Conservation (phyloP, 1,140 invertebrate genomes). For the Drosophila kurseongensis region DNA sequence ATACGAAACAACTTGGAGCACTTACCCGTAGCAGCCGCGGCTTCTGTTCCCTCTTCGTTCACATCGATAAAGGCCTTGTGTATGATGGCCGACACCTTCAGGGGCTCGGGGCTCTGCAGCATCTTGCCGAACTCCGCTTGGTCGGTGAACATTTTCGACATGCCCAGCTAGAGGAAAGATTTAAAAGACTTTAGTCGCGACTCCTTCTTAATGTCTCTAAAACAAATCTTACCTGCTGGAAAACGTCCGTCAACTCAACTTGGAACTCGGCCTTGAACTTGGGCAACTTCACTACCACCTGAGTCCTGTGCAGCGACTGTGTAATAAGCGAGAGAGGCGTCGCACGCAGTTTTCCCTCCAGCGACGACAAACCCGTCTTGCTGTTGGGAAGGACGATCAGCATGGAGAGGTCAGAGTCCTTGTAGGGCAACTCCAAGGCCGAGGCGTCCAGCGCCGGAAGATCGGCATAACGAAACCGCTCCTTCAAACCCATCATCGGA, state of each 20-base stretch:
- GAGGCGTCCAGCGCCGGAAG: slow-evolving; percentile 61
- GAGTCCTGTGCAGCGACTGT: slow-evolving; percentile 52
- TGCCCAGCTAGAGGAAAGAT: slow-evolving; percentile 85
- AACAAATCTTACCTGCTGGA: slow-evolving; percentile 84
- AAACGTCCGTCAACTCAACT: slow-evolving; percentile 85
- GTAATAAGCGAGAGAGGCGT: slow-evolving; percentile 73
- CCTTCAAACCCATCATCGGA: slow-evolving; percentile 86
- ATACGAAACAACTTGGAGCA: neutral
- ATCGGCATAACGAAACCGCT: slow-evolving; percentile 63
- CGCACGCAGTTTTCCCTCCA: slow-evolving; percentile 85
- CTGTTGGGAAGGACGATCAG: slow-evolving; percentile 86
- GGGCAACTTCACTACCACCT: slow-evolving; percentile 86
- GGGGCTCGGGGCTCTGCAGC: slow-evolving; percentile 83
- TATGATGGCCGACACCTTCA: slow-evolving; percentile 86
- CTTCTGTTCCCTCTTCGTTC: slow-evolving; percentile 87
- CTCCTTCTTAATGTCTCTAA: neutral
- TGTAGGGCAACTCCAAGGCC: slow-evolving; percentile 72
- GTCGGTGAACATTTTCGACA: slow-evolving; percentile 86
- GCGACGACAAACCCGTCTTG: slow-evolving; percentile 84
- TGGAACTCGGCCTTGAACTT: slow-evolving; percentile 87
- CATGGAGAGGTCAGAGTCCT: slow-evolving; percentile 86
- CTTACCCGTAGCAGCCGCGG: slow-evolving; percentile 85
- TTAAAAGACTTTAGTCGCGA: neutral
- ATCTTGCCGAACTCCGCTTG: slow-evolving; percentile 88
- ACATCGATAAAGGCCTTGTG: slow-evolving; percentile 87